Percentiles rank a stretch among this genome's conserved stretches.
These are phyloP conservation scores for Caenorhabditis angaria DNA, from an alignment of 2,888 invertebrate species.

Conservation along the genomic window DNA sequence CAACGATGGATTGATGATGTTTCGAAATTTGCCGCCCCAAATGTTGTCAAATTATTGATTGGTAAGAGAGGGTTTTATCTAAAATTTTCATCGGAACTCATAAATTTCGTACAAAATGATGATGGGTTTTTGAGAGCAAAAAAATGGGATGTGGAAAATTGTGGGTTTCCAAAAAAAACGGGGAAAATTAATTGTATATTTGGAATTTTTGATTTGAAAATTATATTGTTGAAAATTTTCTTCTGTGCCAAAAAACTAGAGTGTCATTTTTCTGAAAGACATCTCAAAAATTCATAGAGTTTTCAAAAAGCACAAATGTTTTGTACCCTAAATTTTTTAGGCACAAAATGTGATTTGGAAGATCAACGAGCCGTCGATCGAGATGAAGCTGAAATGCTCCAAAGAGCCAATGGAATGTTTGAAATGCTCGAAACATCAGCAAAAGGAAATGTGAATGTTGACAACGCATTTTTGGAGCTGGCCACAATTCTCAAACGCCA, in stretches of 20 bases:
- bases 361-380: conserved; percentile 84
- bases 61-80: conserved; percentile 79
- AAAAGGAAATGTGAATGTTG: conserved; percentile 84
- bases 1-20: conserved; percentile 97
- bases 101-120: no score
- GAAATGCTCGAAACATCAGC: conserved; percentile 63
- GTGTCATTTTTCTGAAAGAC: neutral
- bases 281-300: no score
- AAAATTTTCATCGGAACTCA: conserved; percentile 3
- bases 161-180: no score
- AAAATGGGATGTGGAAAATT: no score
- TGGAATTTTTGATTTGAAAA: neutral
- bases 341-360: conserved; percentile 86
- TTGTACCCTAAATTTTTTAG: conserved; percentile 70
- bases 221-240: neutral
- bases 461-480: conserved; percentile 85
- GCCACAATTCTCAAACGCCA: conserved; percentile 84
- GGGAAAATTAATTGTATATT: conserved; percentile 3
- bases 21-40: conserved; percentile 88
- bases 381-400: conserved; percentile 85
- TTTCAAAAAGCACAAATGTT: neutral
- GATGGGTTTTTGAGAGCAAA: no score
- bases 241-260: neutral
- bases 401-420: conserved; percentile 63
- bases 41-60: conserved; percentile 87